phyloP scores from a whole-genome alignment of 2,113 vertebrate genomes.

The Arvicanthis niloticus region DNA sequence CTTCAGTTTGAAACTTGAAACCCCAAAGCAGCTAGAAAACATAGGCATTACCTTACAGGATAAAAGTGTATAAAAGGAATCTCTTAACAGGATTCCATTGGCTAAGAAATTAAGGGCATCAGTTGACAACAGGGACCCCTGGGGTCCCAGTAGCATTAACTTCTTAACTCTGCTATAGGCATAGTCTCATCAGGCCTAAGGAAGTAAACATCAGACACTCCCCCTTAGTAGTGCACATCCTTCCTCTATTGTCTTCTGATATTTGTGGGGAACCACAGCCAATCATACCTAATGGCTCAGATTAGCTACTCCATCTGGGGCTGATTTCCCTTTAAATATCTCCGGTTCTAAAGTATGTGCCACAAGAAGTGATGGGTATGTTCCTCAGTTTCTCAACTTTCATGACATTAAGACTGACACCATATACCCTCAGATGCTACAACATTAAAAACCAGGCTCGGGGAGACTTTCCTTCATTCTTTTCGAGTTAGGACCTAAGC shows the following conservation, averaged over 20 bases:
- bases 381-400: neutral
- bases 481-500: neutral
- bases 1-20: neutral
- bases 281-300: neutral
- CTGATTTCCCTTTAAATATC: neutral
- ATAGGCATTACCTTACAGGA: neutral
- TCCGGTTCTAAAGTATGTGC: neutral
- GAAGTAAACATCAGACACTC: neutral
- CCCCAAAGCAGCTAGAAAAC: neutral
- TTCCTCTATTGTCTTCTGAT: neutral
- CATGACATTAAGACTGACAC: neutral
- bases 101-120: neutral
- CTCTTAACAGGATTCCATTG: neutral
- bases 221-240: neutral
- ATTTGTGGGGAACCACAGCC: neutral
- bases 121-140: neutral
- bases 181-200: neutral
- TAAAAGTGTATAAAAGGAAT: neutral
- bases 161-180: neutral
- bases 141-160: neutral
- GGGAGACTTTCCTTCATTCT: neutral
- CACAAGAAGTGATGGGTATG: neutral
- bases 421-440: neutral
- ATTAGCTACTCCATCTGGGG: neutral
- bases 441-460: neutral